Evolutionary conservation across 2,797 vertebrate species (phyloP), one percentile per base, ranked within the genome.

Genomic region (Spinus olivaceus): DNA sequence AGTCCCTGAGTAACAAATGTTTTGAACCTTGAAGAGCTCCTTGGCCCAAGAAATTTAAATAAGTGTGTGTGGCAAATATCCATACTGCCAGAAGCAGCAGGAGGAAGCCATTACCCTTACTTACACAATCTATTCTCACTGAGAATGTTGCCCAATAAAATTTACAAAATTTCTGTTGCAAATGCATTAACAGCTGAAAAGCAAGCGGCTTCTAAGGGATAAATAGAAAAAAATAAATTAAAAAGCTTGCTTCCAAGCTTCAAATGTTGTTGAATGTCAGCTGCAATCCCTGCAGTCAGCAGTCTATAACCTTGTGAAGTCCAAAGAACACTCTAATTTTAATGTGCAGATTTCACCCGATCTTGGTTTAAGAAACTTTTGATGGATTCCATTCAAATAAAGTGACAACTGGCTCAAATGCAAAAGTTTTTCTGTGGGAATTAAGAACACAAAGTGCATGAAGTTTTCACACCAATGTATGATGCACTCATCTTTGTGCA

Each of bases 81-180:
- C 42, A 42, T 64, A 60, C 65, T 59, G 95, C 96, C 94, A 92
- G 94, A 84, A 80, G 69, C 96, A 97, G 96, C 97, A 94, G 94
- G 96, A 56, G 97, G 96, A 95, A 97, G 94, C 95, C 94, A 94
- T 97, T 96, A 96, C 65, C 2, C 53, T 96, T 96, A 96, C 97
- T 92, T 93, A 96, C 90, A 96, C 92, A 88, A 96, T 96, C 97
- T 94, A 92, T 92, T 97, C 97, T 96, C 39, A 87, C 96, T 94
- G 95, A 92, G 96, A 97, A 95, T 97, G 97, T 97, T 98, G 96
- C 97, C 97, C 98, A 94, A 97, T 97, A 98, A 97, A 98, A 97
- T 97, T 98, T 97, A 97, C 97, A 97, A 97, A 97, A 95, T 97
- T 98, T 98, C 97, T 92, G 93, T 94, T 97, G 97, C 96, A 98